Evolutionary conservation across 2,113 vertebrate genomes (phyloP).

Genomic region (Catagonus wagneri): DNA sequence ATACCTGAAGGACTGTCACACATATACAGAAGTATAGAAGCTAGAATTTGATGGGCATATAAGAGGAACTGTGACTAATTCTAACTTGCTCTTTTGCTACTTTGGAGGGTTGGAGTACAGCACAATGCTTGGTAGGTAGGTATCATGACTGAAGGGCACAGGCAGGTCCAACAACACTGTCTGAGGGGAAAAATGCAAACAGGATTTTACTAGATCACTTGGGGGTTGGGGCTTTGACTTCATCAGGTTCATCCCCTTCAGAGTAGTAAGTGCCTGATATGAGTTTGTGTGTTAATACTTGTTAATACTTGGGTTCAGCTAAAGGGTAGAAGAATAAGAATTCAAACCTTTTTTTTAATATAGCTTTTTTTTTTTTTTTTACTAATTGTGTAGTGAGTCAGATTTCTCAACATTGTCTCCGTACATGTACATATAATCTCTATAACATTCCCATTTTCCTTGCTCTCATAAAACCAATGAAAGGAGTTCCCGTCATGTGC

Average conservation of each 20-base stretch:
- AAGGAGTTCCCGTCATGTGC: no score
- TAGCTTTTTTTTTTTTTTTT: background rate
- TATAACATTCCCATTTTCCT: background rate
- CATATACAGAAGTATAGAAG: background rate
- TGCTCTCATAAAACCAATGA: background rate
- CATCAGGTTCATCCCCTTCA: background rate
- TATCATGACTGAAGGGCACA: background rate
- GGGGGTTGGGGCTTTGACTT: background rate
- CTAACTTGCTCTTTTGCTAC: background rate
- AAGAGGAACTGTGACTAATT: background rate
- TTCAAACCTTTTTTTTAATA: background rate
- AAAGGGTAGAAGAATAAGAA: background rate
- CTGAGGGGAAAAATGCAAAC: background rate
- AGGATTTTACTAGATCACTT: background rate
- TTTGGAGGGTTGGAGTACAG: background rate
- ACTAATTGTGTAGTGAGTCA: background rate
- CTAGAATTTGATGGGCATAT: background rate
- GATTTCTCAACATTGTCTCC: conserved; percentile 34
- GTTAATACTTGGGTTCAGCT: background rate
- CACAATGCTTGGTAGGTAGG: background rate
- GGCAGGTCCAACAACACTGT: background rate
- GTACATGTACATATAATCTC: background rate
- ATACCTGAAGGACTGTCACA: background rate
- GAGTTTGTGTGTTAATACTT: background rate
- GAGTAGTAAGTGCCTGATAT: background rate